A percentile compares a stretch with the other conserved stretches of the same genome.
Evolutionary conservation across 2,113 vertebrate species (phyloP).

Genomic region (Actenoides lindsayi): DNA sequence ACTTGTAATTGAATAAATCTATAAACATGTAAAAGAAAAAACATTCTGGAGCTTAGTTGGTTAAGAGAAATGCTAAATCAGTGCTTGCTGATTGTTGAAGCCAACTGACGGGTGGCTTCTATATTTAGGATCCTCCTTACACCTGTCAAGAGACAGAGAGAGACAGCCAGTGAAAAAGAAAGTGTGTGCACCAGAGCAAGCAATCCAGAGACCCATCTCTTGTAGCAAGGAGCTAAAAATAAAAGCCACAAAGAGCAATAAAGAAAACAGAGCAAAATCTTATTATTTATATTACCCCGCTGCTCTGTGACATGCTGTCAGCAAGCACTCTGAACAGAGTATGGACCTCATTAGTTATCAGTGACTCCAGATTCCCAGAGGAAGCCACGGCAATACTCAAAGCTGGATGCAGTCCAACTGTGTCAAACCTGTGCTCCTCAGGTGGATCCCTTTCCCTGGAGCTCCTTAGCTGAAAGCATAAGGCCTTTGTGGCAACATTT

Average conservation of each 20-base stretch:
- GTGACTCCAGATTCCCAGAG: background rate
- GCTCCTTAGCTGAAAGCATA: background rate
- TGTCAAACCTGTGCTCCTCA: slow-evolving; percentile 46
- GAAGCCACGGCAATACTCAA: background rate
- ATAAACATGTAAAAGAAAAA: background rate
- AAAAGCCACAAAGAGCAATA: slow-evolving; percentile 54
- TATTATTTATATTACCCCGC: slow-evolving; percentile 62
- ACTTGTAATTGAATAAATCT: background rate
- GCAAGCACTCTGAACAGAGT: background rate
- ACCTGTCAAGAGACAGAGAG: slow-evolving; percentile 69
- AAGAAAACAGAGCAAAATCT: slow-evolving; percentile 63
- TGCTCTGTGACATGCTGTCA: slow-evolving; percentile 59
- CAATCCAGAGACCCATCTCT: slow-evolving; percentile 37
- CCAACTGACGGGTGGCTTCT: slow-evolving; percentile 54
- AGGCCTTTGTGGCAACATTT: background rate
- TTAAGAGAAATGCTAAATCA: slow-evolving; percentile 47
- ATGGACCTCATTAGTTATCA: slow-evolving; percentile 46
- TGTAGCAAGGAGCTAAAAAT: slow-evolving; percentile 70
- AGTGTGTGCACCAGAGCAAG: slow-evolving; percentile 37
- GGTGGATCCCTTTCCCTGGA: background rate
- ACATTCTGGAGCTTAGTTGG: slow-evolving; percentile 5
- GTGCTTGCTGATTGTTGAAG: slow-evolving; percentile 55
- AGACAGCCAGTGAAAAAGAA: background rate
- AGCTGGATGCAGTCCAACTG: slow-evolving; percentile 50
- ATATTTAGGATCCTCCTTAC: slow-evolving; percentile 67